Percentiles rank a stretch among this genome's conserved stretches.
phyloP scores from a whole-genome alignment of 2,113 vertebrate species.

The Acrocephalus kingi region DNA sequence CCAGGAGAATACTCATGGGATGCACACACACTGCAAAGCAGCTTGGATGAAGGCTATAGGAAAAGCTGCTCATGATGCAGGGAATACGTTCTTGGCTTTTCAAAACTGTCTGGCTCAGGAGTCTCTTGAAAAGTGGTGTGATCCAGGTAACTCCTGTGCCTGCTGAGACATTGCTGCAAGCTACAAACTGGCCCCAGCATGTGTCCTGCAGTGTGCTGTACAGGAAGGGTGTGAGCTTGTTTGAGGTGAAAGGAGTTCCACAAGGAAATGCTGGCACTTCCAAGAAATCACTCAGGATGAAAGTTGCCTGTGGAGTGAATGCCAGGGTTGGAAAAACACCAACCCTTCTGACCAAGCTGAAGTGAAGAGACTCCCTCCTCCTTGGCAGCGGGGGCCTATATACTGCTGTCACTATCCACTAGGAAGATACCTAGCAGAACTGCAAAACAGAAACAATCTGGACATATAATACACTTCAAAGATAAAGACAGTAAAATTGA shows the following conservation, averaged over 20 bases:
- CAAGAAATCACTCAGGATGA: background rate
- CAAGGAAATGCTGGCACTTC: background rate
- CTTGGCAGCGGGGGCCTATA: fast-evolving
- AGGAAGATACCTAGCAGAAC: background rate
- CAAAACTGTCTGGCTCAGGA: background rate
- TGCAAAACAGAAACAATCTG: background rate
- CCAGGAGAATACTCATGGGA: background rate
- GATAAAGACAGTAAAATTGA: background rate
- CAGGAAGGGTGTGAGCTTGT: slow-evolving; percentile 35
- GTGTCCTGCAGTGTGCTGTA: background rate
- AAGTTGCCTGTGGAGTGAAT: background rate
- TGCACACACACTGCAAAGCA: background rate
- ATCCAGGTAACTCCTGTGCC: background rate
- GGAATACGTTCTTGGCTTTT: background rate
- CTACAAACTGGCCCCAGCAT: background rate
- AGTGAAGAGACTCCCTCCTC: background rate
- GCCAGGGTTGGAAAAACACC: background rate
- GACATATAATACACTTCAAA: background rate
- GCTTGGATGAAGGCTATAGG: fast-evolving
- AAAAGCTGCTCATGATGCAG: background rate
- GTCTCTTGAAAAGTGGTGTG: background rate
- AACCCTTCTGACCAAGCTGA: background rate
- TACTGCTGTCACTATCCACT: background rate
- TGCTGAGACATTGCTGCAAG: background rate
- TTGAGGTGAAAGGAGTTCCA: slow-evolving; percentile 24